Conservation (phyloP, 37 sponge, comb jelly and placozoan species). For the Spongilla lacustris region DNA sequence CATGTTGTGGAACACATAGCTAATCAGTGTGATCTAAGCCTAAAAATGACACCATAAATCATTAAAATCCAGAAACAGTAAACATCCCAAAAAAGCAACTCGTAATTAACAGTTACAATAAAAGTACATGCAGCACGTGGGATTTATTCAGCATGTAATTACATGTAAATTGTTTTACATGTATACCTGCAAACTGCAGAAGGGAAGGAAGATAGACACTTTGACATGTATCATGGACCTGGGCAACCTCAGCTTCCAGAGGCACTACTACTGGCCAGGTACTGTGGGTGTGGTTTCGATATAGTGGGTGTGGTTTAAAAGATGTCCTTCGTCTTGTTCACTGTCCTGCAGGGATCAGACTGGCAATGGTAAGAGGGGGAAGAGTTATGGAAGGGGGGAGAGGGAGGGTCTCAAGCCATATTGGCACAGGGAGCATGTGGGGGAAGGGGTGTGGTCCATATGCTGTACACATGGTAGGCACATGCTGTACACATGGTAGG, state of each 20-base stretch:
- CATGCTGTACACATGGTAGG: too few species aligned
- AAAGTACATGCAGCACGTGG: too few species aligned
- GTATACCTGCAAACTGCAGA: background rate
- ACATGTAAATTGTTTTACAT: too few species aligned
- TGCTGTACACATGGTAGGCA: too few species aligned
- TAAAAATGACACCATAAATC: too few species aligned
- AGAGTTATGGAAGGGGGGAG: background rate
- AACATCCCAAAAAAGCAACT: too few species aligned
- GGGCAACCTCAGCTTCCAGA: constrained; percentile 66
- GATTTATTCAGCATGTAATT: too few species aligned
- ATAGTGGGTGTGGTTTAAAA: background rate
- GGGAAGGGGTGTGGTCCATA: background rate
- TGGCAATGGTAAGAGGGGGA: background rate
- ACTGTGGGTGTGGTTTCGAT: background rate
- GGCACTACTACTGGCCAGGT: constrained; percentile 81
- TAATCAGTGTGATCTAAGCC: too few species aligned
- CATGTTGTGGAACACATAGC: too few species aligned
- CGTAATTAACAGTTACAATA: too few species aligned
- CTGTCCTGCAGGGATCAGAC: background rate
- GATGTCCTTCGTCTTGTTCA: background rate
- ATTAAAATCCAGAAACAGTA: too few species aligned
- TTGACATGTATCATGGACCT: constrained; percentile 51
- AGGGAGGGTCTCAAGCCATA: too few species aligned
- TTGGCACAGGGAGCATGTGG: background rate
- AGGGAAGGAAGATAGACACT: constrained; percentile 46